Evolutionary conservation across 2,113 vertebrate genomes (phyloP).

Genomic region (Formicarius rufipectus): DNA sequence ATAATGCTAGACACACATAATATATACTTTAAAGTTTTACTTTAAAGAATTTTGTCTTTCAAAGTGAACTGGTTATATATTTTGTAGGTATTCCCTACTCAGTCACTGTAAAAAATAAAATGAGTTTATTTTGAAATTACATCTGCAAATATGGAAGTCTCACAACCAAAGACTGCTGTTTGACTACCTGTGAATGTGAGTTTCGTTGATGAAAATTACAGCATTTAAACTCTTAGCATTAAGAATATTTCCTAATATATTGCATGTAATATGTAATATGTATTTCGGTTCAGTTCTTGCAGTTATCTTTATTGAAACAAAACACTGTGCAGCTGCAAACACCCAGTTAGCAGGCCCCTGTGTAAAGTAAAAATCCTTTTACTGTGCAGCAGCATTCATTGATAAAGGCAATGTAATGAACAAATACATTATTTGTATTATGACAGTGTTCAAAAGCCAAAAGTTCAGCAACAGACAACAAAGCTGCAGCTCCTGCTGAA

Average conservation of each 20-base stretch:
- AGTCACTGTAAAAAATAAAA: not conserved
- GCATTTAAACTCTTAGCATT: not conserved
- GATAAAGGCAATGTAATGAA: not conserved
- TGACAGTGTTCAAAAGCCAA: fast-evolving
- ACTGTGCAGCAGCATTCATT: not conserved
- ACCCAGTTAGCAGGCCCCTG: not conserved
- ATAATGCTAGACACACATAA: not conserved
- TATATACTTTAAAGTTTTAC: not conserved
- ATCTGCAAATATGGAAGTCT: not conserved
- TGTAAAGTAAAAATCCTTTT: not conserved
- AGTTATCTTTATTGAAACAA: not conserved
- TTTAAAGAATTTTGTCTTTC: not conserved
- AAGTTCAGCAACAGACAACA: not conserved
- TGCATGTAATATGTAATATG: not conserved
- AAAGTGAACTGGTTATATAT: not conserved
- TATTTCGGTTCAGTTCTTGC: not conserved
- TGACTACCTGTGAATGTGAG: not conserved
- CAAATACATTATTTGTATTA: not conserved
- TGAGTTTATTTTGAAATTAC: not conserved
- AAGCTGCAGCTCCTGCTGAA: not conserved
- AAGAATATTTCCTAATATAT: not conserved
- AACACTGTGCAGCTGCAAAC: not conserved
- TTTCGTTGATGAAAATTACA: not conserved
- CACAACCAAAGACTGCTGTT: not conserved
- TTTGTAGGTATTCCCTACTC: not conserved